Evolutionary conservation across 2,888 invertebrate genomes (phyloP), one percentile per base, ranked within the genome.

Genomic region (Hirudinaria manillensis): DNA sequence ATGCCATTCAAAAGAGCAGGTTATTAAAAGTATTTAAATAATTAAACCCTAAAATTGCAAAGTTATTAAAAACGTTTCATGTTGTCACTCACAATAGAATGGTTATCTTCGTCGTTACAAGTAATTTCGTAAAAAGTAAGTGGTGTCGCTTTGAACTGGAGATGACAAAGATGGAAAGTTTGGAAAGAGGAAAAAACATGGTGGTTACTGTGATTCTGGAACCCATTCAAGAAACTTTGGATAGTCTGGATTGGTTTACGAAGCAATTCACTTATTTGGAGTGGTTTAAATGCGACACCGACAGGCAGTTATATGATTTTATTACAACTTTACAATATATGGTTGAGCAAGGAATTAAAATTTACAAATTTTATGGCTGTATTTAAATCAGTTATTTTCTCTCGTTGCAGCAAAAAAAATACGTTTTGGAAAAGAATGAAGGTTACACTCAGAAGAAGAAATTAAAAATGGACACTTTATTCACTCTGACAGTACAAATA

Each of bases 131-230:
- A 13, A 70, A 70, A 45, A 70, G 70, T 53, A 68, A 75, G 19
- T 75, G 75, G 75, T 70, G 75, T 24, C 29, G 56, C 24, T 36
- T 51, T n/a, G 75, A 75, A 65, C 38, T 70, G 21, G 75, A 75
- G 53, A 16, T 75, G 75, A 51, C 75, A 32, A 68, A 45, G 36
- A 53, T 75, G 32, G 70, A 68, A 24, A 70, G 75, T 36, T 38
- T 75, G 51, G 70, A 75, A 24, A 38, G 70, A 7, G 75, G 70
- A 70, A 32, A 21, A 3, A 75, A 75, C 55, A 24, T 75, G 0
- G 38, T 75, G 29, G 75, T 75, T 45, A 65, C 75, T 29, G 75
- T 75, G 2, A 19, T 75, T 24, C 55, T 75, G 70, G 75, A 75
- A 68, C 68, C 68, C 2, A 32, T 68, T 2, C 21, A 68, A 36